Conservation (phyloP, 2,797 vertebrate genomes). For the Falco biarmicus region DNA sequence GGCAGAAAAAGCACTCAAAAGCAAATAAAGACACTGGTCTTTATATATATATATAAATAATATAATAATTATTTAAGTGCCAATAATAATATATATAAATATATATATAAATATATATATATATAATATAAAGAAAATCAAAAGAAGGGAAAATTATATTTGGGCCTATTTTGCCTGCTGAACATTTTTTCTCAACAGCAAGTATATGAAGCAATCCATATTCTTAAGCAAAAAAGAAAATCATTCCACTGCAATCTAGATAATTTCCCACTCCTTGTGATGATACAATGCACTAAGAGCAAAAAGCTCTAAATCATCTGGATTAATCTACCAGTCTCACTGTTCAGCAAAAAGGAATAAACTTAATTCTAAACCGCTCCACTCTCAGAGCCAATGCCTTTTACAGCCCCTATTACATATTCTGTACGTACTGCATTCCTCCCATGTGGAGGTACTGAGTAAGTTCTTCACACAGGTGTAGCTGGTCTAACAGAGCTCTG, state of each 20-base stretch:
- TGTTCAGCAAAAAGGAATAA: neutral
- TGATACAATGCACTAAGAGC: conserved; percentile 28
- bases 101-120: too few species aligned
- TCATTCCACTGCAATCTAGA: conserved; percentile 5
- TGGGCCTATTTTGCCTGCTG: neutral
- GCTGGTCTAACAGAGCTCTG: neutral
- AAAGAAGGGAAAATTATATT: neutral
- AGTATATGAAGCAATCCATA: conserved; percentile 2
- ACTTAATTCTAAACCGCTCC: neutral
- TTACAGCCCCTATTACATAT: neutral
- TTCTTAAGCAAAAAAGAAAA: conserved; percentile 37
- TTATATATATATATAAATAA: too few species aligned
- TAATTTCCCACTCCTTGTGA: conserved; percentile 43
- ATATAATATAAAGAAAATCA: neutral
- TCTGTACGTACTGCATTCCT: neutral
- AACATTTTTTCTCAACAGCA: neutral
- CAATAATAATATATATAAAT: too few species aligned
- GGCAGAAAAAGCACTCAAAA: neutral
- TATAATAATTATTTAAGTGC: too few species aligned
- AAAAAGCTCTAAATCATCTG: conserved; percentile 50
- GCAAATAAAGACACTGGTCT: neutral
- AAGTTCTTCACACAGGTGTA: neutral
- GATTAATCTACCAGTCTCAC: neutral
- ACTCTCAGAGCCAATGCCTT: neutral
- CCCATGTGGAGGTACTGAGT: fast-evolving